Percentiles rank a stretch among this genome's conserved stretches.
These are phyloP conservation scores for Apostichopus leukothele DNA, from an alignment of 53 echinoderm and acorn worm species.

Conservation along the genomic window DNA sequence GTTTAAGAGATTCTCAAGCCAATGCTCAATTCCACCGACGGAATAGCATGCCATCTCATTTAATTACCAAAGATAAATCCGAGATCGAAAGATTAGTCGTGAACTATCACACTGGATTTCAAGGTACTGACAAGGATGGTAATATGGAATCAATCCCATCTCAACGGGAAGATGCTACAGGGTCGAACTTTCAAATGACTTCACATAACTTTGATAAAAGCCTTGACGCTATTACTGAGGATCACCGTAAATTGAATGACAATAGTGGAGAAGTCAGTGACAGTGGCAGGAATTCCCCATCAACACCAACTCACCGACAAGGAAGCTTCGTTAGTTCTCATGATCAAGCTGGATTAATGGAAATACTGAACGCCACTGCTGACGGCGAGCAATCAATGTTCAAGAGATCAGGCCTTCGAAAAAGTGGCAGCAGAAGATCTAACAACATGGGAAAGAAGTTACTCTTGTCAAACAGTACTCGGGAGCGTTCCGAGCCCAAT, in stretches of 20 bases:
- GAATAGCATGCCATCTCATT: slow-evolving; percentile 35
- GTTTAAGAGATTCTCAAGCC: slow-evolving; percentile 34
- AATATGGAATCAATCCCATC: background rate
- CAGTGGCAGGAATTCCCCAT: slow-evolving; percentile 34
- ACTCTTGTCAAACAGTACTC: background rate
- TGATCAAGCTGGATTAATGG: background rate
- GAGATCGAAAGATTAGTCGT: slow-evolving; percentile 36
- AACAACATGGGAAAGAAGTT: background rate
- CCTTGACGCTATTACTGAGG: slow-evolving; percentile 18
- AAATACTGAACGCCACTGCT: background rate
- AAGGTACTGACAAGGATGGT: slow-evolving; percentile 26
- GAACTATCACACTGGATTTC: slow-evolving; percentile 39
- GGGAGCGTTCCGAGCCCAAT: slow-evolving; percentile 13
- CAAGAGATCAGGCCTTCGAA: slow-evolving; percentile 16
- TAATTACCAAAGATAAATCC: slow-evolving; percentile 27
- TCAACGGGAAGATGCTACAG: background rate
- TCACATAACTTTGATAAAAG: slow-evolving; percentile 11
- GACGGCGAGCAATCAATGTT: background rate
- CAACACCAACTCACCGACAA: background rate
- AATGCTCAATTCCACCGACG: slow-evolving; percentile 33
- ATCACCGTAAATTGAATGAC: background rate
- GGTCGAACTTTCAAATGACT: background rate
- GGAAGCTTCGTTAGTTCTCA: background rate
- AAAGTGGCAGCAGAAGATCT: background rate
- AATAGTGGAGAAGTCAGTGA: slow-evolving; percentile 4